Evolutionary conservation across 2,888 invertebrate species (phyloP).

Genomic region (Notodonta dromedarius): DNA sequence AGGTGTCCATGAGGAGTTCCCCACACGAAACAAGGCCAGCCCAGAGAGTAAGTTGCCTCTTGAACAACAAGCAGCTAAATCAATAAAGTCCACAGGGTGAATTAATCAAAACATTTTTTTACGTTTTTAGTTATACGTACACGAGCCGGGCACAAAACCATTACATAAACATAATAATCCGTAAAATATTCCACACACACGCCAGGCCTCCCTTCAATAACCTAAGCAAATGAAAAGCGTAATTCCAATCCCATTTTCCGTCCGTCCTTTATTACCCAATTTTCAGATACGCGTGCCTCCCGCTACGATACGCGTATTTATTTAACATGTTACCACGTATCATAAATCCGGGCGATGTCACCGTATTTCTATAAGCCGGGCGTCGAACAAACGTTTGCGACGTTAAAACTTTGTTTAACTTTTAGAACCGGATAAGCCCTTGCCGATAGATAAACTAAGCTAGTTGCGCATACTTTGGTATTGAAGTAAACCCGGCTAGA

Average conservation of each 20-base stretch:
- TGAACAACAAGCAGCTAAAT: too few relatives aligned
- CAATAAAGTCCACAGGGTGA: too few relatives aligned
- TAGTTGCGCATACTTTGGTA: slow-evolving; percentile 26
- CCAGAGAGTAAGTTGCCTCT: too few relatives aligned
- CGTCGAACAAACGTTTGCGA: slow-evolving; percentile 14
- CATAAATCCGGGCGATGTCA: slow-evolving; percentile 18
- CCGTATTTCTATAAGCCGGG: slow-evolving; percentile 23
- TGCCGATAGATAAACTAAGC: slow-evolving; percentile 25
- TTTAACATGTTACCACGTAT: slow-evolving; percentile 9
- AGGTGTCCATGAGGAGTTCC: too few relatives aligned
- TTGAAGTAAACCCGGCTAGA: slow-evolving; percentile 21
- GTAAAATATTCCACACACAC: not conserved
- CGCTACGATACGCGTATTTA: slow-evolving; percentile 5
- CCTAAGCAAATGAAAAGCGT: slow-evolving; percentile 3
- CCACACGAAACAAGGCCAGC: too few relatives aligned
- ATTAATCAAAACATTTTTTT: too few relatives aligned
- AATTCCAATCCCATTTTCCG: slow-evolving; percentile 4
- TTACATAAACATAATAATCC: not conserved
- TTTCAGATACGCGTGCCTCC: slow-evolving; percentile 1
- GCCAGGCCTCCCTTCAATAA: slow-evolving; percentile 1
- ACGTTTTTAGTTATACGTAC: not conserved
- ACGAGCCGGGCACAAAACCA: not conserved
- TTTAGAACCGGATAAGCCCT: slow-evolving; percentile 25
- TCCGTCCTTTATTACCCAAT: slow-evolving; percentile 3
- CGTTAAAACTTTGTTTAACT: slow-evolving; percentile 27